Evolutionary conservation across 2,113 vertebrate genomes (phyloP).

Genomic region (Todiramphus chloris): DNA sequence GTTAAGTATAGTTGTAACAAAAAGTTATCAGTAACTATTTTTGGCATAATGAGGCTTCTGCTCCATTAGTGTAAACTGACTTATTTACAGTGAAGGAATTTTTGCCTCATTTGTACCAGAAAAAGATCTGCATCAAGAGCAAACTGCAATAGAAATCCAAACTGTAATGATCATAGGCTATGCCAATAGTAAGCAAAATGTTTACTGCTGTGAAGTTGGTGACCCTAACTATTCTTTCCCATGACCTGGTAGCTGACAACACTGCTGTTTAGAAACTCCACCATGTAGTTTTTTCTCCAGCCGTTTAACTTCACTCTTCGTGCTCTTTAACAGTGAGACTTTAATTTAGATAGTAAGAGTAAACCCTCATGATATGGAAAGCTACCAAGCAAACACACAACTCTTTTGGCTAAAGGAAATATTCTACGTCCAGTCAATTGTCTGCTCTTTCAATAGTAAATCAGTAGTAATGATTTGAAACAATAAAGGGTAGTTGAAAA

Average conservation of each 20-base stretch:
- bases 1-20: not conserved
- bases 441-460: not conserved
- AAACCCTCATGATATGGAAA: not conserved
- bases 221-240: not conserved
- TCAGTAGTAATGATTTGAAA: not conserved
- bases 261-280: not conserved
- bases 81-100: not conserved
- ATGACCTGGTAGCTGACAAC: not conserved
- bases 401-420: not conserved
- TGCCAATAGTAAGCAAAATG: not conserved
- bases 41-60: not conserved
- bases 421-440: not conserved
- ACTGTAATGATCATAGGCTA: not conserved
- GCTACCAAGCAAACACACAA: not conserved
- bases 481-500: constrained; percentile 15
- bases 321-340: not conserved
- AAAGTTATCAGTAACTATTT: not conserved
- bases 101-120: not conserved
- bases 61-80: not conserved
- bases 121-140: not conserved
- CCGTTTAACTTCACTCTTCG: not conserved
- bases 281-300: not conserved
- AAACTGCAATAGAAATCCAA: not conserved
- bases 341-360: not conserved
- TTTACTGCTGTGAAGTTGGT: not conserved